Evolutionary conservation across 2,797 vertebrate species (phyloP).

Genomic region (Brachymystax lenok): DNA sequence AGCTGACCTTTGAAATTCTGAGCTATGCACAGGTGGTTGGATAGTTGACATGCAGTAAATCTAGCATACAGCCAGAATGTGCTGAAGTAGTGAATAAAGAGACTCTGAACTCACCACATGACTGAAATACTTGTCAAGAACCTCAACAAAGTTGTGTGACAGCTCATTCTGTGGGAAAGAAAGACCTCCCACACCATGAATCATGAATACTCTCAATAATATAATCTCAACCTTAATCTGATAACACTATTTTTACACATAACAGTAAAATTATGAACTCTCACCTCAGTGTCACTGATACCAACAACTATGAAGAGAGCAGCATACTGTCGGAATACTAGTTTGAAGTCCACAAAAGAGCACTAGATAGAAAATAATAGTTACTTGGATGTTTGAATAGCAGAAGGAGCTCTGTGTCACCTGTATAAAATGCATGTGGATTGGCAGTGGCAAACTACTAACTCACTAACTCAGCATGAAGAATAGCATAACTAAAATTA

Average conservation of each 20-base stretch:
- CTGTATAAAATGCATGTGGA: too few species aligned
- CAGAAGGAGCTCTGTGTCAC: not conserved
- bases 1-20: too few species aligned
- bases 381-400: not conserved
- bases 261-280: conserved; percentile 40
- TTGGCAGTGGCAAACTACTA: too few species aligned
- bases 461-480: too few species aligned
- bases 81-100: not conserved
- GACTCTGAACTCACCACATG: conserved; percentile 86
- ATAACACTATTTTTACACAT: not conserved
- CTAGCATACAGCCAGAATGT: not conserved
- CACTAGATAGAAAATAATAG: conserved; percentile 73
- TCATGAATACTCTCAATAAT: too few species aligned
- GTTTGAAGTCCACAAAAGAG: conserved; percentile 93
- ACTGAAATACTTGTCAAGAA: conserved; percentile 97
- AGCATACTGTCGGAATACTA: conserved; percentile 94
- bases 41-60: too few species aligned
- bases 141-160: conserved; percentile 96
- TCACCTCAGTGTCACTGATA: conserved; percentile 89
- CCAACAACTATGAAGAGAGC: conserved; percentile 91
- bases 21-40: too few species aligned
- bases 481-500: not conserved
- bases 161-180: conserved; percentile 87
- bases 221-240: not conserved
- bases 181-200: not conserved